These are phyloP conservation scores for Tokudaia tokunoshimensis DNA, from an alignment of 2,797 vertebrate genomes.

Conservation along the genomic window DNA sequence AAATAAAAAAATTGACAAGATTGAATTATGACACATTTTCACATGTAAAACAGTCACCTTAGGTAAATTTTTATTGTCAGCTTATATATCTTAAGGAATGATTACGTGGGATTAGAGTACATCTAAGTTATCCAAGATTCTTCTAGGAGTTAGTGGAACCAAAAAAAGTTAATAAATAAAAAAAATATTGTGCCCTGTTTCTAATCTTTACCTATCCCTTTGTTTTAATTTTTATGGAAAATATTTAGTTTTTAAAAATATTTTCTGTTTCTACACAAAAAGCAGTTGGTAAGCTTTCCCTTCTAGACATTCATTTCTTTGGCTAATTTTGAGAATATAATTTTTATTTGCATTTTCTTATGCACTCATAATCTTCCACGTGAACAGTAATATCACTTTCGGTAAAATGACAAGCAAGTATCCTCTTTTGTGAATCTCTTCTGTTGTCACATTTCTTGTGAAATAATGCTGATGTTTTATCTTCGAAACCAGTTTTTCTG, in stretches of 20 bases:
- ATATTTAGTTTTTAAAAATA: neutral
- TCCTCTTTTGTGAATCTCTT: neutral
- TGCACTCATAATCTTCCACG: neutral
- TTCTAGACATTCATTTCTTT: neutral
- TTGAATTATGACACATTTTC: no score
- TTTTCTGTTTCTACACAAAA: neutral
- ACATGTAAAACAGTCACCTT: no score
- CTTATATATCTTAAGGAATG: no score
- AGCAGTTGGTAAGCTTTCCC: neutral
- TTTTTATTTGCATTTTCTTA: neutral
- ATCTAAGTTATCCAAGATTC: no score
- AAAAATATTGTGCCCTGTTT: no score
- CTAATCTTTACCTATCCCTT: neutral
- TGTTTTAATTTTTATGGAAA: neutral
- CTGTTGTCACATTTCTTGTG: neutral
- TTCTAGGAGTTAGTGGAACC: no score
- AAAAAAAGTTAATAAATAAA: no score
- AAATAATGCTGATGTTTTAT: neutral
- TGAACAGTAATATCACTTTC: neutral
- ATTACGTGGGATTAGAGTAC: no score
- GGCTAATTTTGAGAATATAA: neutral
- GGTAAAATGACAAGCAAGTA: neutral
- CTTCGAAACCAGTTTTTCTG: neutral
- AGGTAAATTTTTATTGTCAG: no score
- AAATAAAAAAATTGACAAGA: no score